Evolutionary conservation across 2,888 invertebrate species (phyloP), one percentile per base, ranked within the genome.

Genomic region (Andrena flavipes): DNA sequence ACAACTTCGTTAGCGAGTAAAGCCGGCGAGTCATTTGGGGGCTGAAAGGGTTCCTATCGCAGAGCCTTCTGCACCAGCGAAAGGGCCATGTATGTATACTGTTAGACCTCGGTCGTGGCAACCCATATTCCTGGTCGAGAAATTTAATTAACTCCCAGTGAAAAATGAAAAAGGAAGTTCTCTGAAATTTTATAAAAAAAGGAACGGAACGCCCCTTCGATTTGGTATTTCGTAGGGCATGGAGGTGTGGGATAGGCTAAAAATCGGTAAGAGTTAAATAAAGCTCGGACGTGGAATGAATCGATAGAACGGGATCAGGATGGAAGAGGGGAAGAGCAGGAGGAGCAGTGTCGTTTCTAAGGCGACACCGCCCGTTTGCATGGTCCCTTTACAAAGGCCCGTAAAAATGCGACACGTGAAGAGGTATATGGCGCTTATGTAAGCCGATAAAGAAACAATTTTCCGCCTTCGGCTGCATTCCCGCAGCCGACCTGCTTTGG

Each of bases 371-470:
- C 1, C 3, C 23, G 13, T 29, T 75, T 63, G 10, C 10, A n/a
- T 13, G 6, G 10, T n/a, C 26, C 26, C 7, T 29, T 59, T 49
- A 10, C 10, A 20, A 59, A 51, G 1, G 20, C 13, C 2, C 13
- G 35, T 73, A 73, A 73, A 30, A 73, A 35, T 72, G 8, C 67
- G 13, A 30, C 59, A 35, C 60, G 60, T n/a, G 23, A 62, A 42
- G 20, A 42, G 20, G 23, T 26, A 23, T 16, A 62, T n/a, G 23
- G 5, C 16, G 42, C 29, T 30, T 73, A 73, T n/a, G 51, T 16
- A 77, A 73, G 16, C 20, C 23, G 29, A 42, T 42, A 54, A 54
- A 62, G 73, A 54, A 54, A 42, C 60, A 42, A 73, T 73, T 54
- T 70, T 16, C 29, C 59, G 29, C 30, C 54, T 30, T 51, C 30